These are phyloP conservation scores for Myopa testacea DNA, from an alignment of 2,888 invertebrate species.

Conservation along the genomic window DNA sequence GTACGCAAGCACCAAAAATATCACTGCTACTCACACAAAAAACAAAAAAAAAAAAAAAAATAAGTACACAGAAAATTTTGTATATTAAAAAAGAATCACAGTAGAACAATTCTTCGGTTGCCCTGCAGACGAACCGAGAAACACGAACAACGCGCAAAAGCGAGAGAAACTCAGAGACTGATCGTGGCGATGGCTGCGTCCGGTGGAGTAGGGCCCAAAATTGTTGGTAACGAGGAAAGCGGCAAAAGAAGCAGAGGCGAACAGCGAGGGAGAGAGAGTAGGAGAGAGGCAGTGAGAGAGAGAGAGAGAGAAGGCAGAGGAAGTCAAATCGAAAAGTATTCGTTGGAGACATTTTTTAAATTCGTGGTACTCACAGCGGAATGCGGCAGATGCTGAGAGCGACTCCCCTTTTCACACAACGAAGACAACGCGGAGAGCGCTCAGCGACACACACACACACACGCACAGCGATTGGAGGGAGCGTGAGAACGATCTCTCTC, in stretches of 20 bases:
- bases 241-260: not conserved
- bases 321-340: slow-evolving; percentile 9
- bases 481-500: not conserved
- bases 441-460: slow-evolving; percentile 4
- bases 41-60: slow-evolving; percentile 9
- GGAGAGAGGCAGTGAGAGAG: slow-evolving; percentile 27
- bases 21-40: not conserved
- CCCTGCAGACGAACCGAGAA: slow-evolving; percentile 26
- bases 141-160: slow-evolving; percentile 63
- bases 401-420: slow-evolving; percentile 1
- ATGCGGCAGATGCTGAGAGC: slow-evolving; percentile 47
- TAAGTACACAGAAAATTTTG: slow-evolving; percentile 27
- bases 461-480: slow-evolving; percentile 16
- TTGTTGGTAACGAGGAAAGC: slow-evolving; percentile 32
- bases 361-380: slow-evolving; percentile 45
- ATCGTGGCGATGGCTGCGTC: slow-evolving; percentile 44
- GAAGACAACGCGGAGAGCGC: not conserved
- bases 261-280: slow-evolving; percentile 23
- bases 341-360: slow-evolving; percentile 28
- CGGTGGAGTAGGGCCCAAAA: slow-evolving; percentile 41
- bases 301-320: slow-evolving; percentile 7
- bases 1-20: not conserved
- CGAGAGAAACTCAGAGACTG: slow-evolving; percentile 66
- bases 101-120: slow-evolving; percentile 17
- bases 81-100: not conserved